Percentiles rank a stretch among this genome's conserved stretches.
Conservation (phyloP, 2,797 vertebrate species). For the Meriones psammophilus region DNA sequence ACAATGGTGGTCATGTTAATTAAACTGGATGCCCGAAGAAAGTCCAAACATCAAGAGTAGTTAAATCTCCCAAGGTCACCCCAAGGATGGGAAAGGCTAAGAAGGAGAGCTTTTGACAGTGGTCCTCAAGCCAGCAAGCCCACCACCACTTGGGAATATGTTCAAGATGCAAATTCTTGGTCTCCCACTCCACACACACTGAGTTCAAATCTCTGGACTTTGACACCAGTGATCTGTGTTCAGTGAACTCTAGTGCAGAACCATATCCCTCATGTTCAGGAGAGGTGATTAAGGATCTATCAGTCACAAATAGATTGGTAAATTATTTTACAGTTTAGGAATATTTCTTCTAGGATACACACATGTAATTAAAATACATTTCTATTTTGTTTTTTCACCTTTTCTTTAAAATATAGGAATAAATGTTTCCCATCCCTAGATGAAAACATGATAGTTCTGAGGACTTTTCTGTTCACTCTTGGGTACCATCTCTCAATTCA, state of each 20-base stretch:
- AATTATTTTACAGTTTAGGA: neutral
- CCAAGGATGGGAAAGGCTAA: neutral
- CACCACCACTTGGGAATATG: neutral
- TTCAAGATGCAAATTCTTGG: neutral
- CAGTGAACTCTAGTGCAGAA: neutral
- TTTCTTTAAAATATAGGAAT: neutral
- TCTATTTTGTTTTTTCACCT: slow-evolving; percentile 4
- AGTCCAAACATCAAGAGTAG: neutral
- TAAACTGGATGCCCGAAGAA: neutral
- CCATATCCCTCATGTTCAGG: neutral
- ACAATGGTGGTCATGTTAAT: neutral
- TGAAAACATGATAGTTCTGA: neutral
- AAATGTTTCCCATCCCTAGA: neutral
- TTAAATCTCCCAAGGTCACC: neutral
- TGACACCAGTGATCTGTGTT: neutral
- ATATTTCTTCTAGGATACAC: neutral
- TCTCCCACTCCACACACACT: neutral
- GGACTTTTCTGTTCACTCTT: neutral
- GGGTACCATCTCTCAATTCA: neutral
- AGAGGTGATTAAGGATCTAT: neutral
- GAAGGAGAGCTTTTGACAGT: neutral
- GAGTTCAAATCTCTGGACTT: neutral
- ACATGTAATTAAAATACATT: neutral
- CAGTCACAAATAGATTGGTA: neutral
- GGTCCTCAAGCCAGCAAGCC: neutral